Base-by-base conservation (phyloP, 2,113 vertebrate genomes). In the Boleophthalmus pectinirostris region DNA sequence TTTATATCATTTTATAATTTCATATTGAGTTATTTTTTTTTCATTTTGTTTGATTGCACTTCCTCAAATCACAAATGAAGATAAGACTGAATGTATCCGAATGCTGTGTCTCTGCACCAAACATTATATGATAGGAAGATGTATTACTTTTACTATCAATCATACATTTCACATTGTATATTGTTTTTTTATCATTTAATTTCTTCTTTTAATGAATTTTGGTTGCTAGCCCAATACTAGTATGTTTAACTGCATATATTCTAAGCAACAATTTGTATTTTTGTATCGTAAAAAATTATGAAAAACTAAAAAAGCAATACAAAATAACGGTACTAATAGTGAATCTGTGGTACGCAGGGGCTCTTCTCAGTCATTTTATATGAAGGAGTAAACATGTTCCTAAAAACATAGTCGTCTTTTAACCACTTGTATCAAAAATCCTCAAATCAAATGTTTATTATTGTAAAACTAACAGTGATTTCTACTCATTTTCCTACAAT, bases 371-470 rank as follows among this genome's bases (percentile, higher is more conserved):
- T 73, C 58, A 68, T 61, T 68, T 54, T 16, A 23, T 35, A 80
- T 86, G 89, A 93, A 92, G 88, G 85, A 92, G 68, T 68, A 80
- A 82, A 83, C 76, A 49, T n/a, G n/a, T n/a, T n/a, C n/a, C n/a
- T 79, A 12, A 29, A 73, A 73, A 3, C 82, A 73, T 70, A 81
- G 47, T 71, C 2, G 61, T 54, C 80, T 72, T 69, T 71, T 79
- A 76, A 75, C 61, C 33, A 63, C 70, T 60, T 85, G 33, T 84
- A 84, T 86, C 70, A 80, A 69, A 84, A 79, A 74, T 45, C 5
- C 14, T 24, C 49, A 60, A 75, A 57, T 60, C 16, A 35, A 79
- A 66, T 72, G 82, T 75, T 81, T 72, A 66, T 54, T 83, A 53
- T 80, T 68, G 81, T 81, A 87, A 66, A 71, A 69, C 69, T 78